phyloP scores from a whole-genome alignment of 2,113 vertebrate genomes.

The Microtus ochrogaster region DNA sequence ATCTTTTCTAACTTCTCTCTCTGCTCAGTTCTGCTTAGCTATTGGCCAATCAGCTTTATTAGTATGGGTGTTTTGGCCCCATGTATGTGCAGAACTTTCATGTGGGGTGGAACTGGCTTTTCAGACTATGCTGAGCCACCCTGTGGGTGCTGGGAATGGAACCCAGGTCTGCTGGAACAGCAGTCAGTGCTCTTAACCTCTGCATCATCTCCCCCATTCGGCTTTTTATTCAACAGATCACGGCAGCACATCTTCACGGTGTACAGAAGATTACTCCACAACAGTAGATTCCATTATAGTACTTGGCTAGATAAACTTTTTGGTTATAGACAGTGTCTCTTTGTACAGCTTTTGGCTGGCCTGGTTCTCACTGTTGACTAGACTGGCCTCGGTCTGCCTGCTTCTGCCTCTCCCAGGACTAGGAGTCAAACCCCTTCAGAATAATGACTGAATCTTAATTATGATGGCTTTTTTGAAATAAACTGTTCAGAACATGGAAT shows the following conservation, averaged over 20 bases:
- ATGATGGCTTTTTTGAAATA: neutral
- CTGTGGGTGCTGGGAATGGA: too few species aligned
- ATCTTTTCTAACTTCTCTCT: neutral
- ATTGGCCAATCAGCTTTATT: neutral
- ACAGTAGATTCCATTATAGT: neutral
- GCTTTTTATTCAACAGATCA: too few species aligned
- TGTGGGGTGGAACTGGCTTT: too few species aligned
- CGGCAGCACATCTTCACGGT: too few species aligned
- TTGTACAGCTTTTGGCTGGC: neutral
- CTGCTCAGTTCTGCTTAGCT: neutral
- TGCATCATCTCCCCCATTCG: too few species aligned
- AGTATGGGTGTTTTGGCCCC: too few species aligned
- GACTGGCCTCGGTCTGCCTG: neutral
- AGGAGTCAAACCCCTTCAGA: neutral
- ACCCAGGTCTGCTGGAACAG: too few species aligned
- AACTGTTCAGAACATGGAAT: neutral
- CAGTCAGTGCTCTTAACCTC: too few species aligned
- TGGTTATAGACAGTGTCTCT: neutral
- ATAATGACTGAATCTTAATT: neutral
- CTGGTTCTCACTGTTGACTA: neutral
- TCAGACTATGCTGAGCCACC: too few species aligned
- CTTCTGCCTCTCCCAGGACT: neutral
- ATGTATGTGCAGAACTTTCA: too few species aligned
- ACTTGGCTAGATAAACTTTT: neutral
- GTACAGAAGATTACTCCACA: neutral